phyloP scores from a whole-genome alignment of 2,888 invertebrate species.

The Campaea margaritaria region DNA sequence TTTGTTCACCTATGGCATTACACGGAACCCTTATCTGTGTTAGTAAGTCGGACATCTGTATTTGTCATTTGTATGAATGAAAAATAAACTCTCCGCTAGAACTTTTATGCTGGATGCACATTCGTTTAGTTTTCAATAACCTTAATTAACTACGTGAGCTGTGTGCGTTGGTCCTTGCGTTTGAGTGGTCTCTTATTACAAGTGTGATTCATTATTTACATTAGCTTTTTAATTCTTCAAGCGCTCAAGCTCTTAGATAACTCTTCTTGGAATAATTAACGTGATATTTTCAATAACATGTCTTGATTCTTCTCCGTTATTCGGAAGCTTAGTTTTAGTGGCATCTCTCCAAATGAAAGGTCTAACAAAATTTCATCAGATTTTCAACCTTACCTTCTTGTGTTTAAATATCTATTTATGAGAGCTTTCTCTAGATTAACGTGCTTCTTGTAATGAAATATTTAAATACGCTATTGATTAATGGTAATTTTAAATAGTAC shows the following conservation, averaged over 20 bases:
- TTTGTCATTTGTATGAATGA: conserved; percentile 83
- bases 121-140: conserved; percentile 77
- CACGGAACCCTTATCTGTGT: conserved; percentile 70
- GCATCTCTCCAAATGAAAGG: conserved; percentile 52
- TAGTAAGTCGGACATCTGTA: conserved; percentile 79
- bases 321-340: conserved; percentile 39
- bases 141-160: conserved; percentile 76
- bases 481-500: conserved; percentile 6
- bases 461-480: conserved; percentile 20
- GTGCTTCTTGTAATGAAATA: conserved; percentile 14
- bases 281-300: conserved; percentile 40
- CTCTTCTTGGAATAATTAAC: conserved; percentile 45
- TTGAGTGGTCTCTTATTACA: conserved; percentile 52
- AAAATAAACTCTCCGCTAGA: conserved; percentile 77
- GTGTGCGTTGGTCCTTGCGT: conserved; percentile 46
- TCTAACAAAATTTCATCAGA: conserved; percentile 24
- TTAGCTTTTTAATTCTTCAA: conserved; percentile 26
- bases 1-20: conserved; percentile 37
- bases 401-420: conserved; percentile 1
- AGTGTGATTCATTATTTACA: conserved; percentile 61
- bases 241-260: conserved; percentile 35
- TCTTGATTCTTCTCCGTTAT: conserved; percentile 42
- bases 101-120: conserved; percentile 73
- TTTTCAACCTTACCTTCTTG: conserved; percentile 33
- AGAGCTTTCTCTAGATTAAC: conserved; percentile 1